These are phyloP conservation scores for Tauraco hartlaubi DNA, from an alignment of 2,797 vertebrate species.

Conservation along the genomic window DNA sequence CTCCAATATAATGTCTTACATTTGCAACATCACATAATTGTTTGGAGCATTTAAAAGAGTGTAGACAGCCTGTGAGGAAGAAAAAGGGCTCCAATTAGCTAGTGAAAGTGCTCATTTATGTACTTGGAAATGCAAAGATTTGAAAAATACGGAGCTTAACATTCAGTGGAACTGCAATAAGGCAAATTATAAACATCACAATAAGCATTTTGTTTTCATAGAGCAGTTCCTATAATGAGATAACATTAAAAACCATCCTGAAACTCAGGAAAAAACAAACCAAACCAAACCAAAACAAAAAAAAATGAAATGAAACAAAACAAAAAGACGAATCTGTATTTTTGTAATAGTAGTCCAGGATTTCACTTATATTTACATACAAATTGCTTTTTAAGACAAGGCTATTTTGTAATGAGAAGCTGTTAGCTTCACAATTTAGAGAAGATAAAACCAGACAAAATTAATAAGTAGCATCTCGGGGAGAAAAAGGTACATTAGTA, in stretches of 20 bases:
- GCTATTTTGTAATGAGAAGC: not conserved
- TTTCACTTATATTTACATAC: not conserved
- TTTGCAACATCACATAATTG: constrained; percentile 21
- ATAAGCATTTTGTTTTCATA: constrained; percentile 34
- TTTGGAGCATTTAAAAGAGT: constrained; percentile 38
- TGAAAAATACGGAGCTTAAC: constrained; percentile 67
- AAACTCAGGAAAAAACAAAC: not conserved
- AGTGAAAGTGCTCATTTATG: constrained; percentile 54
- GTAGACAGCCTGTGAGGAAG: constrained; percentile 23
- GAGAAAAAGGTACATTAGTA: not conserved
- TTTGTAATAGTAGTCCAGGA: not conserved
- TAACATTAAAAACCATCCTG: not conserved
- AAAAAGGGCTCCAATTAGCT: constrained; percentile 47
- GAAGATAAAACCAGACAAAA: not conserved
- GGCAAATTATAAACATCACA: constrained; percentile 30
- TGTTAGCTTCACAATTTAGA: not conserved
- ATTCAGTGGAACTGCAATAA: constrained; percentile 48
- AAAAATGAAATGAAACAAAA: no score
- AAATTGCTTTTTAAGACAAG: not conserved
- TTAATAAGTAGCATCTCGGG: not conserved
- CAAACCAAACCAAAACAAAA: not conserved
- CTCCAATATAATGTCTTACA: constrained; percentile 47
- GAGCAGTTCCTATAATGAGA: constrained; percentile 11
- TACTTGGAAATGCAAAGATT: constrained; percentile 68
- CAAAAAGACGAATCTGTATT: not conserved